These are phyloP conservation scores for Oryzias woworae DNA, from an alignment of 2,113 vertebrate species.

Conservation along the genomic window DNA sequence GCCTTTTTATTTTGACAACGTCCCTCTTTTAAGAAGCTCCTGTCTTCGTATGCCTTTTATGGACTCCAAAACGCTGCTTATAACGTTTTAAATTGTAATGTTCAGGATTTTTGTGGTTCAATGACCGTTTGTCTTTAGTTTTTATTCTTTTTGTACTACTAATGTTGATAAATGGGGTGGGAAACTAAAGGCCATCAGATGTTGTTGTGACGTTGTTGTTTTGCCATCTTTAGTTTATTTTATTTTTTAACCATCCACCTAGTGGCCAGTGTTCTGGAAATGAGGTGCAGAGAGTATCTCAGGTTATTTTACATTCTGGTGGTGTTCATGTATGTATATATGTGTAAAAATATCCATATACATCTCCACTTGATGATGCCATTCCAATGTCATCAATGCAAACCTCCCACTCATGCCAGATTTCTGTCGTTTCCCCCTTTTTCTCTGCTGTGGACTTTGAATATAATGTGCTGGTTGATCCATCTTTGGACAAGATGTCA, in stretches of 20 bases:
- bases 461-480: slow-evolving; percentile 72
- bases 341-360: slow-evolving; percentile 78
- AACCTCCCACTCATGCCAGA: slow-evolving; percentile 53
- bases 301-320: slow-evolving; percentile 82
- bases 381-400: slow-evolving; percentile 70
- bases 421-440: slow-evolving; percentile 41
- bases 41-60: slow-evolving; percentile 72
- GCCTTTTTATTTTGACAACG: slow-evolving; percentile 41
- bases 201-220: slow-evolving; percentile 71
- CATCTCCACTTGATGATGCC: slow-evolving; percentile 73
- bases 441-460: slow-evolving; percentile 64
- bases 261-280: slow-evolving; percentile 79
- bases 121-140: slow-evolving; percentile 66
- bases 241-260: slow-evolving; percentile 52
- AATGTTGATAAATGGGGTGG: slow-evolving; percentile 56
- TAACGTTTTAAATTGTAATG: slow-evolving; percentile 68
- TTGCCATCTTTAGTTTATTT: slow-evolving; percentile 53
- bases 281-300: slow-evolving; percentile 85
- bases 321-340: slow-evolving; percentile 78
- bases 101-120: slow-evolving; percentile 76
- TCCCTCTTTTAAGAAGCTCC: slow-evolving; percentile 51
- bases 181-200: slow-evolving; percentile 66
- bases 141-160: slow-evolving; percentile 62
- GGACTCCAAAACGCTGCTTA: slow-evolving; percentile 72
- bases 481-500: slow-evolving; percentile 78